Conservation (phyloP, 2,113 vertebrate genomes). For the Malurus elegans region DNA sequence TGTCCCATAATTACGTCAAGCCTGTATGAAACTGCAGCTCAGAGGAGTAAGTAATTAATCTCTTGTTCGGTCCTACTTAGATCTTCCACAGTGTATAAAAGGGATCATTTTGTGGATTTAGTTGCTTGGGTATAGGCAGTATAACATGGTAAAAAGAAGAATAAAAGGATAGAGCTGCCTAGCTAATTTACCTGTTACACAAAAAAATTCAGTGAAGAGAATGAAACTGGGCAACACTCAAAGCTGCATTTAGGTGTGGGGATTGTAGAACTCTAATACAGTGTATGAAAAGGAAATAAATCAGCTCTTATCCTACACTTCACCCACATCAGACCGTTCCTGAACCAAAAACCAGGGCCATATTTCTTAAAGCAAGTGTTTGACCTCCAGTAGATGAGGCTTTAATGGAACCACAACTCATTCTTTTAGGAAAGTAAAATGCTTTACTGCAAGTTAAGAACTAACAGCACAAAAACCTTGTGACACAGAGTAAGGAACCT, state of each 20-base stretch:
- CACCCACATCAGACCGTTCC: not conserved
- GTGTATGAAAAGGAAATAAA: not conserved
- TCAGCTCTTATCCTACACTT: not conserved
- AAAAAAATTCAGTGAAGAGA: not conserved
- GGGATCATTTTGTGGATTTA: not conserved
- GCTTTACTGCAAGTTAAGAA: not conserved
- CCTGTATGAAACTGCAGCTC: not conserved
- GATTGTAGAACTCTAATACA: not conserved
- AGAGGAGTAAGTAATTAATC: not conserved
- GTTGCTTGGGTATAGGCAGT: not conserved
- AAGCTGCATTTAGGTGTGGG: not conserved
- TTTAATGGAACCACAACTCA: not conserved
- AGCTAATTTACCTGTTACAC: not conserved
- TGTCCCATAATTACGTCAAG: not conserved
- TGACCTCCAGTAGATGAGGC: not conserved
- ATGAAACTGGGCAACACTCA: not conserved
- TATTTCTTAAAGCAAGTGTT: not conserved
- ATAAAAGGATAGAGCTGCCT: not conserved
- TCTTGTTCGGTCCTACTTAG: no score
- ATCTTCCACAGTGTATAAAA: not conserved
- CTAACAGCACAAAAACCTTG: not conserved
- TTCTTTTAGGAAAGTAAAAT: fast-evolving
- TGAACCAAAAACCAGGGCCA: not conserved
- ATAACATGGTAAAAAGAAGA: not conserved
- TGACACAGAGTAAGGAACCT: not conserved